A percentile compares a stretch with the other conserved stretches of the same genome.
Evolutionary conservation across 2,113 vertebrate genomes (phyloP).

Genomic region (Madoqua kirkii): DNA sequence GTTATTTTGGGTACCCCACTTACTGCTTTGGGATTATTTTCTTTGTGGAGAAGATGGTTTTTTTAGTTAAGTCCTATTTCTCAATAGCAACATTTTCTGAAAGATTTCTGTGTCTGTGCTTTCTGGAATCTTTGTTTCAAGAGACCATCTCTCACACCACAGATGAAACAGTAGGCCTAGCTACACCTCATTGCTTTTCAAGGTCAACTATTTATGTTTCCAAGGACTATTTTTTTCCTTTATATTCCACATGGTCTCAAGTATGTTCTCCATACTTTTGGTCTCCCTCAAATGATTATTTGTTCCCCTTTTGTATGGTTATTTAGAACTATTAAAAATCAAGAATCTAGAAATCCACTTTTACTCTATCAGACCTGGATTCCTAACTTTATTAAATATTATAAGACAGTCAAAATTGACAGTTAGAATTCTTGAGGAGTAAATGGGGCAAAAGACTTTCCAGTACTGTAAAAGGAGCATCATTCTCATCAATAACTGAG

Average conservation of each 20-base stretch:
- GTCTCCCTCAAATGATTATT: background rate
- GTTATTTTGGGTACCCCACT: background rate
- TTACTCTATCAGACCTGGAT: background rate
- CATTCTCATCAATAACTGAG: background rate
- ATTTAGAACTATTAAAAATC: background rate
- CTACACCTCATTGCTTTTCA: background rate
- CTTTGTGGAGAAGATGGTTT: background rate
- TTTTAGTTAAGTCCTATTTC: background rate
- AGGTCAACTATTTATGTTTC: no score
- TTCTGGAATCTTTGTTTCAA: background rate
- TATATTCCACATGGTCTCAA: background rate
- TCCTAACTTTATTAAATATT: background rate
- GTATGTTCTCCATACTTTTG: background rate
- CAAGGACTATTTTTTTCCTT: background rate
- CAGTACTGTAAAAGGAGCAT: background rate
- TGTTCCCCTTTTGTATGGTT: background rate
- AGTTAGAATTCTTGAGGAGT: background rate
- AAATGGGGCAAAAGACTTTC: background rate
- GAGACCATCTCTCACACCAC: background rate
- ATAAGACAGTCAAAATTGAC: background rate
- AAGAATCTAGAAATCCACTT: background rate
- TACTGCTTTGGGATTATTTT: background rate
- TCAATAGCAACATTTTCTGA: background rate
- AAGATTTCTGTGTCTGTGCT: background rate
- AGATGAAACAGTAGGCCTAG: background rate